Evolutionary conservation across 2,113 vertebrate species (phyloP), one percentile per base, ranked within the genome.

Genomic region (Crypturellus undulatus): DNA sequence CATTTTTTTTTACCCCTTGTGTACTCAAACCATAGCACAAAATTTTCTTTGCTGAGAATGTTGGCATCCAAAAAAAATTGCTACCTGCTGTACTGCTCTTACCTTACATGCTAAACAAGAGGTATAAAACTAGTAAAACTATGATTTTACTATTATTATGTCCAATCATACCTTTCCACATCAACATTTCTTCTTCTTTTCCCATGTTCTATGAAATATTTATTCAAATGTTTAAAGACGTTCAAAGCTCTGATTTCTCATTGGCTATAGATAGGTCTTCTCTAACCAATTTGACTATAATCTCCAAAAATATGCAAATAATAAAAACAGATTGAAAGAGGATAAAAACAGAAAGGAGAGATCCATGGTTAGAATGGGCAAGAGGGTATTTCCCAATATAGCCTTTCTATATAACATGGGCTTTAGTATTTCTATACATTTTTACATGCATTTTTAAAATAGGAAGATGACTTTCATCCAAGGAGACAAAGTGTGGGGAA

Each of bases 361-460:
- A 75, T 70, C 32, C 32, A 25, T 56, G 24, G 12, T 22, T 77
- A 22, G 8, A 65, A 63, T 1, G 11, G 49, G 40, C 90, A 91
- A 86, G 34, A 52, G 6, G 56, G 80, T 36, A 78, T 12, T 18
- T 60, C 59, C 16, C 70, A 43, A 86, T 67, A 84, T 67, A 89
- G 76, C 30, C 36, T 77, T 54, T 8, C 8, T 34, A 16, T 54
- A 70, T 42, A 84, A 80, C 40, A 80, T 45, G 40, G 79, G 42
- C 7, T 7, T 93, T 42, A 80, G 69, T 71, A 36, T 12, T 30
- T 67, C 26, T 0, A 6, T 58, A 56, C 60, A 81, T 75, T 45
- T 88, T 92, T 56, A 92, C 90, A 88, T 34, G 88, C 38, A 34
- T 60, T 87, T 92, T 73, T 52, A 83, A 72, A 90, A 32, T 24